Evolutionary conservation across 2,113 vertebrate genomes (phyloP), one percentile per base, ranked within the genome.

Genomic region (Amphiprion ocellaris): DNA sequence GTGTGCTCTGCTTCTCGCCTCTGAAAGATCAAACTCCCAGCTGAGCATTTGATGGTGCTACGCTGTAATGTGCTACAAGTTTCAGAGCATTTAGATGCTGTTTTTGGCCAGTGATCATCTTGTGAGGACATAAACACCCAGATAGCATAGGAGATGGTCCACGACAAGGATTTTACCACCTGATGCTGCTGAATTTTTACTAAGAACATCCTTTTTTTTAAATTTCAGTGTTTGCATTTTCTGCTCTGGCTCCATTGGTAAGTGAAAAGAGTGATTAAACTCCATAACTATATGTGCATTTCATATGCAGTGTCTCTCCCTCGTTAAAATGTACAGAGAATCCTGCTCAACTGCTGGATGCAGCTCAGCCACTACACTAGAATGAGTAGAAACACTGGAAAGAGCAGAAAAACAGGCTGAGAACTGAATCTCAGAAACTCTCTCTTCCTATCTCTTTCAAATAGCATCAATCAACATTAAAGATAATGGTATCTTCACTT

Each of bases 1-100:
- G 69, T 53, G 19, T 77, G 74, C 84, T 86, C 41, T 73, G 74
- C 87, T 44, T 70, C 69, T 74, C 44, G 81, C 90, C 85, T 92
- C 89, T 83, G 88, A 87, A 91, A 84, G 77, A 90, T 87, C 78
- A 88, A 89, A 92, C 90, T 83, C 72, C 77, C 69, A 50, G 28
- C 76, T 65, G 37, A 44, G 77, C 76, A 56, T 90, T 88, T 92
- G 89, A 90, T 84, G 81, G 77, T 54, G 75, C 39, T 47, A 33
- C 44, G 69, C 56, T 73, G 67, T 87, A 69, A 85, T 86, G 83
- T 63, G 65, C 77, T 10, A 19, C 58, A 80, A 58, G 56, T 81
- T 79, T 87, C 61, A 9, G 47, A 79, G 64, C 37, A 14, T 54
- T 77, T 63, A 10, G 23, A 59, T 39, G 47, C n/a, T 62, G 64